Conservation (phyloP, 2,888 invertebrate genomes). For the Antheraea yamamai region DNA sequence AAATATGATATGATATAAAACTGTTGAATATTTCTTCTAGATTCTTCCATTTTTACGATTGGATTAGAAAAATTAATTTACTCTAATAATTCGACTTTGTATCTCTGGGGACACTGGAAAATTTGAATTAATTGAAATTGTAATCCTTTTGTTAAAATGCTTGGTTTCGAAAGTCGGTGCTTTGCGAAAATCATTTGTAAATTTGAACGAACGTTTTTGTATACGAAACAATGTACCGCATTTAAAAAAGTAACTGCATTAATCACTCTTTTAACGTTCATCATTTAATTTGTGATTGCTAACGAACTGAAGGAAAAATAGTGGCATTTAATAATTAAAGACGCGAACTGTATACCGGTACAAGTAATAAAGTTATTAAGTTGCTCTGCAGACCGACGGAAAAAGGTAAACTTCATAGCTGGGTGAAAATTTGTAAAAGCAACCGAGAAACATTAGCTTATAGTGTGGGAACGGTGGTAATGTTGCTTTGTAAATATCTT, state of each 20-base stretch:
- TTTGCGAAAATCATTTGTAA: not conserved
- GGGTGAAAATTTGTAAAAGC: constrained; percentile 55
- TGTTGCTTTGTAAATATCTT: constrained; percentile 67
- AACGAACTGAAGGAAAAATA: constrained; percentile 35
- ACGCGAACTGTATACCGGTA: constrained; percentile 54
- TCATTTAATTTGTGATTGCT: constrained; percentile 29
- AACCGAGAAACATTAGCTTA: constrained; percentile 69
- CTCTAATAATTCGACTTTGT: constrained; percentile 32
- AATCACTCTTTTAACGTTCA: not conserved
- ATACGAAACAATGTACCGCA: not conserved
- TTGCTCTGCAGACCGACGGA: constrained; percentile 52
- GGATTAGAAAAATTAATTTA: constrained; percentile 31
- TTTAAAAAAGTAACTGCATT: not conserved
- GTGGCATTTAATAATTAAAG: constrained; percentile 59
- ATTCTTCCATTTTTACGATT: constrained; percentile 24
- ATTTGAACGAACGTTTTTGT: not conserved
- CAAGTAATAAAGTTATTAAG: constrained; percentile 72
- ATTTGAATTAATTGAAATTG: constrained; percentile 59
- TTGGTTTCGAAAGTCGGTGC: not conserved
- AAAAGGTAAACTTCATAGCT: constrained; percentile 47
- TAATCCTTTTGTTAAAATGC: constrained; percentile 37
- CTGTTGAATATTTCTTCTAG: not conserved
- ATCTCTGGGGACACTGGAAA: constrained; percentile 38
- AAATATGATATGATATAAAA: not conserved
- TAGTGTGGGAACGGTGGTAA: constrained; percentile 49